phyloP scores from a whole-genome alignment of 2,113 vertebrate species.

The Tylochromis polylepis region DNA sequence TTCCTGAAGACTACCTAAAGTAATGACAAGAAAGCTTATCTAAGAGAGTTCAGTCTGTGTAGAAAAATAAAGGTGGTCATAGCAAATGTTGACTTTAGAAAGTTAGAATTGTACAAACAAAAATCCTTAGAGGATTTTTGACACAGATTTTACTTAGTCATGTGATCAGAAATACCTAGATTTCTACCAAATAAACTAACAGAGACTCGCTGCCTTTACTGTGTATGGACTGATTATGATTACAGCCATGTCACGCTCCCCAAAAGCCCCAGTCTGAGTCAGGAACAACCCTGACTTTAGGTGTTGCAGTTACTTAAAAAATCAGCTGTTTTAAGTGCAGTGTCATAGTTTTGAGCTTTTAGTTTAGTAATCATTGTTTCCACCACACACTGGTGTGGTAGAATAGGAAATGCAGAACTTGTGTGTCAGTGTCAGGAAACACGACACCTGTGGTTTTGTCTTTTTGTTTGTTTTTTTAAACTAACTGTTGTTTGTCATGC shows the following conservation, averaged over 20 bases:
- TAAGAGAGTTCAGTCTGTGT: not conserved
- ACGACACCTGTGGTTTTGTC: not conserved
- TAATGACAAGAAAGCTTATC: not conserved
- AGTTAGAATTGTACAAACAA: not conserved
- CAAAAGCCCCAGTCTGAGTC: not conserved
- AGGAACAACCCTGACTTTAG: not conserved
- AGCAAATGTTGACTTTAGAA: not conserved
- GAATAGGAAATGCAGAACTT: not conserved
- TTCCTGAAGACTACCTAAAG: not conserved
- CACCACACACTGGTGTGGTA: not conserved
- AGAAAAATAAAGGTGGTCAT: not conserved
- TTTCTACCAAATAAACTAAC: not conserved
- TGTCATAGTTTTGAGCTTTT: not conserved
- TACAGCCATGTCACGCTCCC: accelerated
- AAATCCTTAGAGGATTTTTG: not conserved
- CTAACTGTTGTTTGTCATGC: not conserved
- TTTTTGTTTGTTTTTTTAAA: not conserved
- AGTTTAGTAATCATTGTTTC: not conserved
- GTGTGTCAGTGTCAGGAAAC: not conserved
- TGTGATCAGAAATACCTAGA: not conserved
- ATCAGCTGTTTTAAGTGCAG: not conserved
- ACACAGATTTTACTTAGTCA: accelerated
- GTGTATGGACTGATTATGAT: not conserved
- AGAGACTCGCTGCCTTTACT: not conserved
- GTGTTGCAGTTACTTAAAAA: not conserved